Conservation (phyloP, 1,140 invertebrate species). For the Caenorhabditis latens region DNA sequence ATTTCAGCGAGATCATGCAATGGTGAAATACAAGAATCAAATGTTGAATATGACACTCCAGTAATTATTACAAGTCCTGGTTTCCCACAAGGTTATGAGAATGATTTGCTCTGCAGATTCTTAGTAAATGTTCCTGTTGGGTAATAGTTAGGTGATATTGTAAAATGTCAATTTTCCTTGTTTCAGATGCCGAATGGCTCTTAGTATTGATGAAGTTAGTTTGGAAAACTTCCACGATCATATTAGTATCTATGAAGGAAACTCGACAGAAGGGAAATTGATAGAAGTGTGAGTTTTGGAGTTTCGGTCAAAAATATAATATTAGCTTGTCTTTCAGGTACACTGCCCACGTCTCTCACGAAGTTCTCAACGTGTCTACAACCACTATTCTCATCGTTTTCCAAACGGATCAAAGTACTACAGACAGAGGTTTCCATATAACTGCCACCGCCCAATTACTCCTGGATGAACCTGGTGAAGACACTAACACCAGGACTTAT, state of each 20-base stretch:
- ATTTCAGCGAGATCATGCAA: no score
- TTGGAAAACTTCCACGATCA: background rate
- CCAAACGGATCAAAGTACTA: background rate
- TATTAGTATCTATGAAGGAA: background rate
- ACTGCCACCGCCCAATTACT: background rate
- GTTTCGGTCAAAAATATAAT: no score
- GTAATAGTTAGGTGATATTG: background rate
- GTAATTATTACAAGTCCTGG: background rate
- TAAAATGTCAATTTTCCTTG: background rate
- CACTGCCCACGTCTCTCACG: background rate
- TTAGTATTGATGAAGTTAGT: constrained; percentile 2
- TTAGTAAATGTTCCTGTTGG: no score
- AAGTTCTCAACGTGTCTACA: background rate
- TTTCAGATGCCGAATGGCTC: background rate
- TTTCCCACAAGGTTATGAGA: background rate
- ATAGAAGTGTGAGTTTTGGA: background rate
- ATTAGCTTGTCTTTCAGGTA: no score
- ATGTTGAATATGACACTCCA: background rate
- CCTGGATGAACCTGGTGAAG: background rate
- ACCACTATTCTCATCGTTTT: background rate
- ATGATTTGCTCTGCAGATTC: background rate
- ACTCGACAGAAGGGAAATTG: background rate
- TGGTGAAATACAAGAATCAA: no score
- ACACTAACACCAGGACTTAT: background rate
- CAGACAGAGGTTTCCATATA: constrained; percentile 15